These are phyloP conservation scores for Chorisops tibialis DNA, from an alignment of 2,888 invertebrate genomes.

Conservation along the genomic window DNA sequence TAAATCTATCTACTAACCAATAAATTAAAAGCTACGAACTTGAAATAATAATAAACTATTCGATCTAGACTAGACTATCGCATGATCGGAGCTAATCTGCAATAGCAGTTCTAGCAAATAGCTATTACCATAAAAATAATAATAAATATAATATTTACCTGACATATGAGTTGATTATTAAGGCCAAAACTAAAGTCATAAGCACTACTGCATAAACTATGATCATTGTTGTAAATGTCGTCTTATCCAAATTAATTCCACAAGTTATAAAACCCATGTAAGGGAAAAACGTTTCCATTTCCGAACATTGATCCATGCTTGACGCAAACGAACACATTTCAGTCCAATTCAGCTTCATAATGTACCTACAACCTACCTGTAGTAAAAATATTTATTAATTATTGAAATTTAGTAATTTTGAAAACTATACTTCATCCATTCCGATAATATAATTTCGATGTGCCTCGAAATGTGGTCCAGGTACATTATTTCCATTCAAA, in stretches of 20 bases:
- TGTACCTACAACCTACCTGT: background rate
- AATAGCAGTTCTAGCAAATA: background rate
- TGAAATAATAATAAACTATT: too few species aligned
- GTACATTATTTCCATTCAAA: background rate
- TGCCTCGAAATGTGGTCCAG: conserved; percentile 4
- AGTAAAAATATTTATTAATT: background rate
- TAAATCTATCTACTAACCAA: too few species aligned
- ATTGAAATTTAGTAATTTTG: background rate
- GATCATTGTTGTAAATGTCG: conserved; percentile 2
- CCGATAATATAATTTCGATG: conserved; percentile 7
- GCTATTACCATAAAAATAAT: background rate
- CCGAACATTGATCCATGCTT: background rate
- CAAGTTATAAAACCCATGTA: conserved; percentile 19
- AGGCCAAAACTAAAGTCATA: background rate
- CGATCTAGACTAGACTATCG: too few species aligned
- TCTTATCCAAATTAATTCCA: background rate
- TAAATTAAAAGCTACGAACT: too few species aligned
- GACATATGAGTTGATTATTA: background rate
- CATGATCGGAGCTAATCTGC: too few species aligned
- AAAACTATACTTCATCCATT: background rate
- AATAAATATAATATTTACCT: background rate
- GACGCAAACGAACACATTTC: conserved; percentile 11
- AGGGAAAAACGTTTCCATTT: conserved; percentile 2
- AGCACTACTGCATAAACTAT: background rate
- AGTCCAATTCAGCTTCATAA: conserved; percentile 10